These are phyloP conservation scores for Apotomis betuletana DNA, from an alignment of 2,888 invertebrate genomes.

Conservation along the genomic window DNA sequence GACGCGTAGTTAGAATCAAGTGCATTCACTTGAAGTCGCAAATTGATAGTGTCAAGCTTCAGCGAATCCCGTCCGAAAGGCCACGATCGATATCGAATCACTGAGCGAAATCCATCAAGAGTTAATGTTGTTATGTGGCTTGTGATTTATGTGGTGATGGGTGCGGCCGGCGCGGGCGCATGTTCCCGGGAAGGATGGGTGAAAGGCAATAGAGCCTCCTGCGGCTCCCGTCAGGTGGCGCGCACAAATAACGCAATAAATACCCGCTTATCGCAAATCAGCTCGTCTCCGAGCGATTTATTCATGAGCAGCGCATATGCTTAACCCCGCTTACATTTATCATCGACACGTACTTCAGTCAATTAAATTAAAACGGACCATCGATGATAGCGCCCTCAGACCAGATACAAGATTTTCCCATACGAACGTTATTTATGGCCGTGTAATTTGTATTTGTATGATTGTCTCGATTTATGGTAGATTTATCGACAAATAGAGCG, in stretches of 20 bases:
- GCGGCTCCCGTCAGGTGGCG: slow-evolving; percentile 69
- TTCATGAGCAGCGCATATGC: slow-evolving; percentile 76
- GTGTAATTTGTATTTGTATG: slow-evolving; percentile 70
- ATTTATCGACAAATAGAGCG: slow-evolving; percentile 58
- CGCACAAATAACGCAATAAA: slow-evolving; percentile 80
- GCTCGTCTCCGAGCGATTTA: slow-evolving; percentile 78
- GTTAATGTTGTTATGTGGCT: slow-evolving; percentile 60
- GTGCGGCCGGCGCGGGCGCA: slow-evolving; percentile 57
- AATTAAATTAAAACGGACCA: slow-evolving; percentile 80
- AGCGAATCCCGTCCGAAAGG: neutral
- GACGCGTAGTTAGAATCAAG: no score
- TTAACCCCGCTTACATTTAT: slow-evolving; percentile 79
- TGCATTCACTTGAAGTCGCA: neutral
- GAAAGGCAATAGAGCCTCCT: slow-evolving; percentile 71
- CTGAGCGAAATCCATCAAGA: slow-evolving; percentile 63
- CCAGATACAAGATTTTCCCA: slow-evolving; percentile 69
- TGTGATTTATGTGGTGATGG: slow-evolving; percentile 69
- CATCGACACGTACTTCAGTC: slow-evolving; percentile 77
- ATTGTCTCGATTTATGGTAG: slow-evolving; percentile 59
- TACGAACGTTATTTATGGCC: slow-evolving; percentile 72
- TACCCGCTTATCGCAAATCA: slow-evolving; percentile 82
- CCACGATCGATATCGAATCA: slow-evolving; percentile 15
- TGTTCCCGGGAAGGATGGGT: slow-evolving; percentile 59
- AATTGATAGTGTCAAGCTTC: slow-evolving; percentile 4
- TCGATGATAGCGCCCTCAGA: slow-evolving; percentile 73